These are phyloP conservation scores for Procavia capensis DNA, from an alignment of 2,113 vertebrate species.

Conservation along the genomic window DNA sequence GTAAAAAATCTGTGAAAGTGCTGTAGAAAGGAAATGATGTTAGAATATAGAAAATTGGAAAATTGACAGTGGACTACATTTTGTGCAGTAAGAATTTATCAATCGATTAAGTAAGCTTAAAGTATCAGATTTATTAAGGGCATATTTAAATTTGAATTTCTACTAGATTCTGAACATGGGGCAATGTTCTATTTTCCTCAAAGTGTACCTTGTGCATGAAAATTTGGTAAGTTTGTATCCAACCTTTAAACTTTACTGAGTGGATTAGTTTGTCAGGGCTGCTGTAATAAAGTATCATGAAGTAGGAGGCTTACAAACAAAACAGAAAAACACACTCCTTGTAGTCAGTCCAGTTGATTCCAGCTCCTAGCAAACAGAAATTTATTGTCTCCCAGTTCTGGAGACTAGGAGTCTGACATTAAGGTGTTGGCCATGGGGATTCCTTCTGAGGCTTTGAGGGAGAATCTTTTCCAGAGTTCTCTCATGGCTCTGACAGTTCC, in stretches of 20 bases:
- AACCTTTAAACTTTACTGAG: not conserved
- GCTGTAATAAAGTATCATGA: not conserved
- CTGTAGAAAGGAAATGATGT: not conserved
- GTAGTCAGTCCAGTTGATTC: no score
- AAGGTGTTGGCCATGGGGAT: not conserved
- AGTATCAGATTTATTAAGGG: not conserved
- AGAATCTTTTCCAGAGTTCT: not conserved
- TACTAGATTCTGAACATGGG: not conserved
- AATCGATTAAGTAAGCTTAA: not conserved
- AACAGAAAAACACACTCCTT: no score
- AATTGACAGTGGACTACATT: not conserved
- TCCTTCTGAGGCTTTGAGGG: not conserved
- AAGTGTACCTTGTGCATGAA: not conserved
- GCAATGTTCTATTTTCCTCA: not conserved
- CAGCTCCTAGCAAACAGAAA: no score
- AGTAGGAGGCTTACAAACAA: not conserved
- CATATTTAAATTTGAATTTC: conserved; percentile 16
- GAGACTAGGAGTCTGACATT: not conserved
- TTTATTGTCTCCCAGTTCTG: not conserved
- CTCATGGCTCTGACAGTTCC: not conserved
- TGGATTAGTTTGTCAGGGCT: not conserved
- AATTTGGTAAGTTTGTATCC: not conserved
- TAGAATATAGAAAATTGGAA: not conserved
- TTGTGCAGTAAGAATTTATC: not conserved
- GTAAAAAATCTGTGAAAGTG: not conserved